Conservation (phyloP, 2,797 vertebrate genomes). For the Syngnathus acus region DNA sequence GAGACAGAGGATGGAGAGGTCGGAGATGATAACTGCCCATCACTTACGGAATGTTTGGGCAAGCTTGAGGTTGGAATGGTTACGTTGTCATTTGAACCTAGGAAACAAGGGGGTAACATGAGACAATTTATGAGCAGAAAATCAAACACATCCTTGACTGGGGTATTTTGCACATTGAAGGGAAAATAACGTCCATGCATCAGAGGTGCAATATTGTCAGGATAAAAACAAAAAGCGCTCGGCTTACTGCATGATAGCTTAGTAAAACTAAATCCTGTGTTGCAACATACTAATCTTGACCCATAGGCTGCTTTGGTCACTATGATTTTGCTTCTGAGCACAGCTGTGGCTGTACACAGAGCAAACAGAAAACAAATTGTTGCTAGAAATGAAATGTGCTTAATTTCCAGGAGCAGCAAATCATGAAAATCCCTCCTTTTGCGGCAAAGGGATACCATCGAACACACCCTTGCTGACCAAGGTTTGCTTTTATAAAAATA, state of each 20-base stretch:
- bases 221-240: neutral
- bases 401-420: conserved; percentile 46
- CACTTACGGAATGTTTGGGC: conserved; percentile 70
- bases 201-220: neutral
- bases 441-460: conserved; percentile 38
- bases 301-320: conserved; percentile 10
- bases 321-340: conserved; percentile 44
- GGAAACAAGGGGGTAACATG: conserved; percentile 27
- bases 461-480: conserved; percentile 25
- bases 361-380: conserved; percentile 46
- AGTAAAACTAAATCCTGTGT: neutral
- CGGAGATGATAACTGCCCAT: conserved; percentile 71
- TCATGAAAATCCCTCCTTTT: conserved; percentile 45
- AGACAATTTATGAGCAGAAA: conserved; percentile 8
- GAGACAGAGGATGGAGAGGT: conserved; percentile 72
- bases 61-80: conserved; percentile 77
- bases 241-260: too few species aligned
- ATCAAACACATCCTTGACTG: neutral
- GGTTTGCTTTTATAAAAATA: neutral
- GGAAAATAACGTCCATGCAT: neutral
- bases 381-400: conserved; percentile 27
- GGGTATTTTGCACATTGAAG: neutral
- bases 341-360: conserved; percentile 26
- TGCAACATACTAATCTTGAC: conserved; percentile 12
- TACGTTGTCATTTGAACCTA: conserved; percentile 82